Conservation (phyloP, 2,797 vertebrate species). For the Lepilemur septentrionalis region DNA sequence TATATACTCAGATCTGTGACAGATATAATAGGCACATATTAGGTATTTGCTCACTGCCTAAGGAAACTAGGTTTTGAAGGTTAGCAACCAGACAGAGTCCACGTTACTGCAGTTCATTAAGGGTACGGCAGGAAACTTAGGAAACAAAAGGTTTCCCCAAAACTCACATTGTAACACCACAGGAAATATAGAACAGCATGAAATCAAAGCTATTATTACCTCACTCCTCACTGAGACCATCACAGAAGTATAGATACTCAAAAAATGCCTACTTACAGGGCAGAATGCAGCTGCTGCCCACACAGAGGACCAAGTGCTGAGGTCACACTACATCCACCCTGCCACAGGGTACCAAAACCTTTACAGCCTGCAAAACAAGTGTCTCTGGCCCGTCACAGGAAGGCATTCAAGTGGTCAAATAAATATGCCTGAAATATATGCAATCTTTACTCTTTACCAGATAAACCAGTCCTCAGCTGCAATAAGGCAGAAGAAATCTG, state of each 20-base stretch:
- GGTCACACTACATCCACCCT: background rate
- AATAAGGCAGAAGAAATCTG: conserved; percentile 46
- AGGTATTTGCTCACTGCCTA: background rate
- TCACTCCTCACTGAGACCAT: background rate
- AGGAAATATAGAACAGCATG: background rate
- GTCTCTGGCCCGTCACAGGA: conserved; percentile 16
- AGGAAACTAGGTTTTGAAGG: background rate
- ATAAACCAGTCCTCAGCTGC: conserved; percentile 50
- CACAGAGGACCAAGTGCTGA: background rate
- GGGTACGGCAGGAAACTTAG: background rate
- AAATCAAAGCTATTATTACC: conserved; percentile 23
- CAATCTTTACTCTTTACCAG: conserved; percentile 40
- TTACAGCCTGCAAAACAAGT: background rate
- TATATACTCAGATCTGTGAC: background rate
- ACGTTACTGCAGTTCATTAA: background rate
- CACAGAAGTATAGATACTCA: background rate
- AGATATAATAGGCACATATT: background rate
- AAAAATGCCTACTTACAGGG: background rate
- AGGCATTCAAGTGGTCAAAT: conserved; percentile 24
- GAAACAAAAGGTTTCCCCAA: background rate
- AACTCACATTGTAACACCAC: background rate
- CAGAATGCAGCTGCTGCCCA: conserved; percentile 1
- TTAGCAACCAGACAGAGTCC: background rate
- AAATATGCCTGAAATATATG: conserved; percentile 20
- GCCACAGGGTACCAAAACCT: conserved; percentile 22